Base-by-base conservation (phyloP, 2,113 vertebrate species). In the Cottus gobio region DNA sequence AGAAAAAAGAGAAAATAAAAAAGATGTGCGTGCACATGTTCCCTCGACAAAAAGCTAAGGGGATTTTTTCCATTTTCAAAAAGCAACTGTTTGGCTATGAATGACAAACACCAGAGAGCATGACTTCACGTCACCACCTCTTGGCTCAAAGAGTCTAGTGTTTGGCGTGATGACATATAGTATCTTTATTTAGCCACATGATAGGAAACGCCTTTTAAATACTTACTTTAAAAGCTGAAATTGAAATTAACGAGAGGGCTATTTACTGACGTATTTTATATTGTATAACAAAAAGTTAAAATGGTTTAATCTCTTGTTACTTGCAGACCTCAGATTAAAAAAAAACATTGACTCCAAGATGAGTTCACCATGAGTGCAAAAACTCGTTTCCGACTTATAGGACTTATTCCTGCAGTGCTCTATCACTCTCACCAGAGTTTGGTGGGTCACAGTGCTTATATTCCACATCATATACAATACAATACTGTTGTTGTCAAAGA, bases 401-500 rank as follows among this genome's bases (percentile, higher is more conserved):
- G 13, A 28, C 24, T 28, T 12, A 26, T 28, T 57, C 10, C 24
- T 10, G 54, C 54, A 28, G 24, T 13, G 1, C 24, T 54, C n/a
- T 54, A 54, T 78, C 67, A 8, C 30, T 66, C 30, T 62, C 65
- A 58, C 75, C 20, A 42, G 30, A 65, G 77, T 44, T 11, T 7
- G 10, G 10, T n/a, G 36, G 52, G 50, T 52, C 44, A 31, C 13
- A 54, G 24, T 58, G 28, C 75, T 70, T 36, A 54, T 11, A 24
- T 30, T 63, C 36, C 75, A 24, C 26, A 54, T 15, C 22, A 8
- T 66, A 31, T 44, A 26, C 30, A 74, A 44, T 20, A n/a, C 48
- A 68, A 36, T 24, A 48, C 15, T n/a, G 24, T 71, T 80, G 71
- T 70, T 84, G 60, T 88, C 63, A 88, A 79, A 65, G 26, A 76